Evolutionary conservation across 1,140 invertebrate species (phyloP).

Genomic region (Lucilia sericata): DNA sequence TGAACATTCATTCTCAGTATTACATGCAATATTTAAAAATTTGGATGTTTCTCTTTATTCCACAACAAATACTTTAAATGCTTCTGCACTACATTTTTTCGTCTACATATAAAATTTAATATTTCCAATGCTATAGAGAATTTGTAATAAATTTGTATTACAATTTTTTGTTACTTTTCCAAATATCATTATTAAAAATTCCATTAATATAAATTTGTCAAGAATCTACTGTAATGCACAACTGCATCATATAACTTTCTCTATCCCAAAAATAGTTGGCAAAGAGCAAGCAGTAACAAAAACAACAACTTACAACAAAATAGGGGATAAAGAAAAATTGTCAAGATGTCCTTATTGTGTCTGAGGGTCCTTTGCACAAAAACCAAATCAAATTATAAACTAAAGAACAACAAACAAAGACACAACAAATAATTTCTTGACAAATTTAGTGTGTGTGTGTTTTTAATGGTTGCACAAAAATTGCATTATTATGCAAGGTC

Average conservation of each 20-base stretch:
- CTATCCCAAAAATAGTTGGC: neutral
- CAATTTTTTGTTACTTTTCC: neutral
- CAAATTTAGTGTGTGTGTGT: neutral
- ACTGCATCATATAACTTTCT: neutral
- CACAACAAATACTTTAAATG: no score
- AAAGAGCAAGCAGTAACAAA: neutral
- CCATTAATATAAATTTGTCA: neutral
- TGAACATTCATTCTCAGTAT: no score
- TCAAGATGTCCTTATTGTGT: no score
- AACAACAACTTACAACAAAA: no score
- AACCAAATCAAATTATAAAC: no score
- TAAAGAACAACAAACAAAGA: neutral
- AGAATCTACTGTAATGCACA: neutral
- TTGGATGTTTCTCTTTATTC: no score
- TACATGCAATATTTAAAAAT: no score
- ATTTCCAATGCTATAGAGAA: neutral
- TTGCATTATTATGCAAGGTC: slow-evolving; percentile 42
- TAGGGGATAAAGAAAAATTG: no score
- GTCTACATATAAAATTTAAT: neutral
- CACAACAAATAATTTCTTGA: slow-evolving; percentile 28
- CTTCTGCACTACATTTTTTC: no score
- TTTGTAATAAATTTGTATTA: neutral
- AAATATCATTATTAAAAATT: neutral
- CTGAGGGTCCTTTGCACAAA: no score
- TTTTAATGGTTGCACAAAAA: slow-evolving; percentile 29